Evolutionary conservation across 1,140 invertebrate species (phyloP).

Genomic region (Drosophila elegans): DNA sequence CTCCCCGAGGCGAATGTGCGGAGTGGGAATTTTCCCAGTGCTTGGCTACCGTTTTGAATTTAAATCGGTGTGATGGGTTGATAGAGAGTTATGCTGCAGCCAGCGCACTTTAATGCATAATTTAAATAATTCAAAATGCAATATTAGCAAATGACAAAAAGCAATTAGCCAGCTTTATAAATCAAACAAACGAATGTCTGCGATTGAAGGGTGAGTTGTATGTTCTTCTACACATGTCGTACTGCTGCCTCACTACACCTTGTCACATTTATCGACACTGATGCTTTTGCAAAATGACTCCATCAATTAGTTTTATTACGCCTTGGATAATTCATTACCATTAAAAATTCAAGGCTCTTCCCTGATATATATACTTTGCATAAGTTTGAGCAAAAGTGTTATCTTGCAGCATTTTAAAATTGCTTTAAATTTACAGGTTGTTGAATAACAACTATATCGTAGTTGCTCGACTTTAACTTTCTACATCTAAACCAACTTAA

Average conservation of each 20-base stretch:
- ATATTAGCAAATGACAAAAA: slow-evolving; percentile 55
- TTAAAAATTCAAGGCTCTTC: background rate
- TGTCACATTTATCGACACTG: slow-evolving; percentile 19
- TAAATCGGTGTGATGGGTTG: slow-evolving; percentile 13
- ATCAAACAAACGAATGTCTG: slow-evolving; percentile 43
- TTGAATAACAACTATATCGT: no score
- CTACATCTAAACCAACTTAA: no score
- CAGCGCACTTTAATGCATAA: slow-evolving; percentile 41
- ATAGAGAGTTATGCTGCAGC: slow-evolving; percentile 2
- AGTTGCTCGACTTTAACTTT: no score
- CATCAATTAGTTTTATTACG: slow-evolving; percentile 1
- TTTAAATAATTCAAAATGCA: slow-evolving; percentile 54
- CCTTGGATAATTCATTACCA: slow-evolving; percentile 14
- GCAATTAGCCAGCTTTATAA: slow-evolving; percentile 65
- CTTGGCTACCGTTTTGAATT: slow-evolving; percentile 23
- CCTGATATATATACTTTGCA: background rate
- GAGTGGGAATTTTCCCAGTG: slow-evolving; percentile 7
- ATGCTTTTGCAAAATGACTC: slow-evolving; percentile 3
- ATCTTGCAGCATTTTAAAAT: background rate
- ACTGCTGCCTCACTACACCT: background rate
- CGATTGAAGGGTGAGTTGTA: background rate
- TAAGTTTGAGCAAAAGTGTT: background rate
- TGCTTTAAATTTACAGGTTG: no score
- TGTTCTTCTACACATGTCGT: background rate
- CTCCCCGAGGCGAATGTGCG: background rate